Evolutionary conservation across 2,888 invertebrate genomes (phyloP), one percentile per base, ranked within the genome.

Genomic region (Tribolium freemani): DNA sequence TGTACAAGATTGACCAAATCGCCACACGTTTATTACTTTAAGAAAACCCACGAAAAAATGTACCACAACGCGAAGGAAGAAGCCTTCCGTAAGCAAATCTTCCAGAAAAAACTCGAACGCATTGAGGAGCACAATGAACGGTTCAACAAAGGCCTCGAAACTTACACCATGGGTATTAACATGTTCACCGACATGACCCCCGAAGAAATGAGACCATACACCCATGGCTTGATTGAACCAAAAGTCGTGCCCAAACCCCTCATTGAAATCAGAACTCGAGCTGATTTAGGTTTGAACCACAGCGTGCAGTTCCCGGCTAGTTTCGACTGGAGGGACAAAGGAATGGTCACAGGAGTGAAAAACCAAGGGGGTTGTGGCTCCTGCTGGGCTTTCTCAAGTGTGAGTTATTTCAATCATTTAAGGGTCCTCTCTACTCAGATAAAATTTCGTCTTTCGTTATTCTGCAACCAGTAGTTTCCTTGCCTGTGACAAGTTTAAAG

Each of bases 151-250:
- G 61, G 63, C n/a, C 13, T 70, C 9, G 69, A 26, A 2, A 30
- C 46, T 5, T 77, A 75, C 57, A 71, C 68, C 45, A 30, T 68
- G 53, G 78, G 73, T 1, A 46, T 79, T 11, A 80, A 75, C 51
- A 20, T 76, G 58, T 80, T 79, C 66, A 51, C 77, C 9, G 80
- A 80, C 68, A 38, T 74, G 58, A 77, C 76, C 2, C 38, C 45
- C 10, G 74, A 75, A 68, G 80, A 80, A 69, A 76, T 80, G 13
- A 2, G 30, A 11, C 51, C 11, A 10, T 53, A 53, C 31, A 51
- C 50, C 20, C 64, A 64, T n/a, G 64, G 46, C 21, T 9, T 64
- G 5, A 38, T 51, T 6, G 13, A 50, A 13, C 64, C 64, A 2
- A 16, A 1, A n/a, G 11, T 60, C 3, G n/a, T 26, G 46, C 51